These are phyloP conservation scores for Ferrisia virgata DNA, from an alignment of 2,888 invertebrate genomes.

Conservation along the genomic window DNA sequence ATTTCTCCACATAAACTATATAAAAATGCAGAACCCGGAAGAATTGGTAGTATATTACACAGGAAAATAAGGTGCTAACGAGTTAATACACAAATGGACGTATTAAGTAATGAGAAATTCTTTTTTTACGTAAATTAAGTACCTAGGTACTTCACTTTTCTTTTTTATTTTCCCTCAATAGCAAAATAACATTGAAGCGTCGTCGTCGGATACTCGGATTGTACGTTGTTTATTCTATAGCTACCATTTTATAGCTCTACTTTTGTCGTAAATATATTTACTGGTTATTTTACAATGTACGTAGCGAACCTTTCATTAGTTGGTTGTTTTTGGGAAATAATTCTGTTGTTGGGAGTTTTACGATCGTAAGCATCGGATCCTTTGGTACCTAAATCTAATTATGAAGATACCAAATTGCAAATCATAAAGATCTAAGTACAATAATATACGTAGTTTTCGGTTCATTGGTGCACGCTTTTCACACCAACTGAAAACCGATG, in stretches of 20 bases:
- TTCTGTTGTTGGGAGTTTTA: not conserved
- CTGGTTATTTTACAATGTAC: not conserved
- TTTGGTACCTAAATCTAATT: not conserved
- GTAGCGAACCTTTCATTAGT: not conserved
- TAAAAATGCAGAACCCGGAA: too few relatives aligned
- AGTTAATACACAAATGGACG: too few relatives aligned
- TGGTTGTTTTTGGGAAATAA: not conserved
- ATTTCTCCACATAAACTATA: too few relatives aligned
- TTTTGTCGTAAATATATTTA: not conserved
- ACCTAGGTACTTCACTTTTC: not conserved
- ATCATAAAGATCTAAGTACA: not conserved
- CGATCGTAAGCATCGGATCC: not conserved
- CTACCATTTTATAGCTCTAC: not conserved
- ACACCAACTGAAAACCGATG: too few relatives aligned
- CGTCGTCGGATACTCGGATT: not conserved
- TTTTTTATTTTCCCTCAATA: not conserved
- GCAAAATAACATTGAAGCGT: not conserved
- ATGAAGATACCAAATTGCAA: not conserved
- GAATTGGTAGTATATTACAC: not conserved
- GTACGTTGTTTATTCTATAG: not conserved
- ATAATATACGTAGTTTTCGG: too few relatives aligned
- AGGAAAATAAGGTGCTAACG: not conserved
- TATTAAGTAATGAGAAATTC: not conserved
- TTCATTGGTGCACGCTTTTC: too few relatives aligned
- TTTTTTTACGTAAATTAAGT: not conserved